phyloP scores from a whole-genome alignment of 2,113 vertebrate genomes.

The Zosterops pallidus region DNA sequence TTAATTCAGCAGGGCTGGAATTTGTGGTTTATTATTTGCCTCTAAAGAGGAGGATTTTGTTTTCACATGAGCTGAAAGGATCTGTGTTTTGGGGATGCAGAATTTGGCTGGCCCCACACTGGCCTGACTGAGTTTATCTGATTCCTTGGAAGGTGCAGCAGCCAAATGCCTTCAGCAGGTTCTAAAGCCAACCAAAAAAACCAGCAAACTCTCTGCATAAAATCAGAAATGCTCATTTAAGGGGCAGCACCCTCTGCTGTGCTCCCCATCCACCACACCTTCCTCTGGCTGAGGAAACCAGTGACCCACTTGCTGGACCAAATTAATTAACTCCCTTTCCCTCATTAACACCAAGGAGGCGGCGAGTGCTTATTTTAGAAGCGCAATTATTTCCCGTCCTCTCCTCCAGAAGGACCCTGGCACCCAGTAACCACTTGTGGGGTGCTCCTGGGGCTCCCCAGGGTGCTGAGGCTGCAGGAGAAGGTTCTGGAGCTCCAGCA shows the following conservation, averaged over 20 bases:
- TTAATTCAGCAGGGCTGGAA: neutral
- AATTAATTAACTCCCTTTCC: conserved; percentile 24
- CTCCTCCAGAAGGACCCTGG: conserved; percentile 13
- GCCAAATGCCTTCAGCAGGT: neutral
- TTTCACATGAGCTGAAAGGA: neutral
- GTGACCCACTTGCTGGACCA: conserved; percentile 50
- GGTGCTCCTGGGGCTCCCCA: neutral
- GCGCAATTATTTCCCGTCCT: conserved; percentile 5
- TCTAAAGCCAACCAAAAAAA: neutral
- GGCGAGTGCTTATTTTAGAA: conserved; percentile 49
- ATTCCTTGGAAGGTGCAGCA: neutral
- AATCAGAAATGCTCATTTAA: neutral
- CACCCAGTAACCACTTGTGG: accelerated
- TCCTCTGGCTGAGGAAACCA: neutral
- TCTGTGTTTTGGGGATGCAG: accelerated
- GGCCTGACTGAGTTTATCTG: neutral
- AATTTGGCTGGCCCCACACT: neutral
- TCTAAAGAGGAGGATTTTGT: neutral
- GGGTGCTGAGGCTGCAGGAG: neutral
- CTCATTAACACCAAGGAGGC: conserved; percentile 27
- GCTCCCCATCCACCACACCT: neutral
- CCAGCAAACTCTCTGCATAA: neutral
- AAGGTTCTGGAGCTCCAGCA: neutral
- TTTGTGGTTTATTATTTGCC: neutral
- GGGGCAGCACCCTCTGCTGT: neutral